These are phyloP conservation scores for Umimayanthus chanpuru DNA, from an alignment of 92 coral and sea anemone species.

Conservation along the genomic window DNA sequence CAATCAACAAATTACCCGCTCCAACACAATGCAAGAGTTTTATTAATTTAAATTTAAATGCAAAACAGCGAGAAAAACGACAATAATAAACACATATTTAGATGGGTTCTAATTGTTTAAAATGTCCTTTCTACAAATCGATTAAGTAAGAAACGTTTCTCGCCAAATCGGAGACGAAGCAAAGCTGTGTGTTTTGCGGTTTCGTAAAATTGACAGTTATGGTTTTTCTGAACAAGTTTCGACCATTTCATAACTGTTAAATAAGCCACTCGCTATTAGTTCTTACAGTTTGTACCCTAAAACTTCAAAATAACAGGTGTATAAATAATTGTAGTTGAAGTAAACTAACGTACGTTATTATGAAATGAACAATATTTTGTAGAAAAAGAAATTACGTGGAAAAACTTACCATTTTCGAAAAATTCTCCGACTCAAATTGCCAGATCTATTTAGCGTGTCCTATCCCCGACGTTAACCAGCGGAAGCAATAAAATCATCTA, in stretches of 20 bases:
- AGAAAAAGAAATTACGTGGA: neutral
- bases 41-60: constrained; percentile 79
- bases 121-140: constrained; percentile 66
- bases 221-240: neutral
- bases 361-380: neutral
- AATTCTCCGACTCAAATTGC: neutral
- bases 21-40: constrained; percentile 54
- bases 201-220: neutral
- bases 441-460: neutral
- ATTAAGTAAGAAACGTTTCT: constrained; percentile 8
- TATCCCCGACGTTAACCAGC: neutral
- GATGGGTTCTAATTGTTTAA: constrained; percentile 64
- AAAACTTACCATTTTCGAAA: constrained; percentile 3
- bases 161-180: constrained; percentile 12
- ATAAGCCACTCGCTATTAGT: neutral
- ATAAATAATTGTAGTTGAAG: constrained; percentile 27
- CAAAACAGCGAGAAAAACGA: constrained; percentile 63
- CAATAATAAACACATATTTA: constrained; percentile 65
- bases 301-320: constrained; percentile 31
- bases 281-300: constrained; percentile 3
- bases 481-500: neutral
- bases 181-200: neutral
- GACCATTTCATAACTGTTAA: neutral
- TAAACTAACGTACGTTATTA: neutral
- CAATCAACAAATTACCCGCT: constrained; percentile 60